Base-by-base conservation (phyloP, 2,797 vertebrate genomes). In the Melanotaenia nigrans region DNA sequence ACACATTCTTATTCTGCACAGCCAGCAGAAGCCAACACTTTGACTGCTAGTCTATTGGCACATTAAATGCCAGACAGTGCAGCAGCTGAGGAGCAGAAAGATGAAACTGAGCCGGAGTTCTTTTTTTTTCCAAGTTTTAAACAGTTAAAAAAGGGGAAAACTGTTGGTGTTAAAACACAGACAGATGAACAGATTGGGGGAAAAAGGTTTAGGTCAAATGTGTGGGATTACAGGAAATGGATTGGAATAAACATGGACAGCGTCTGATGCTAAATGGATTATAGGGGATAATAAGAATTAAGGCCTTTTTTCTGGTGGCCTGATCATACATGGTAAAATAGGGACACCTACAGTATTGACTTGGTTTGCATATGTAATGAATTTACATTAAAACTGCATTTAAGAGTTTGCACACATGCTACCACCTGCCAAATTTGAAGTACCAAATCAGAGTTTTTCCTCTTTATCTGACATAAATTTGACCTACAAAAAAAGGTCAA, bases 231-330 rank as follows among this genome's bases (percentile, higher is more conserved):
- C 38, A 57, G 40, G 25, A 55, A 73, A 14, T 9, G 47, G 53
- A 59, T 54, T 12, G 33, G 56, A 40, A 71, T 49, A 65, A 72
- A 78, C 77, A 77, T 5, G 32, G 65, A 79, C 64, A 68, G 73
- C 51, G 76, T 69, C 63, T 81, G 82, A 54, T 65, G 47, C 49
- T 70, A 81, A 76, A 24, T 70, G 86, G 77, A 86, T 89, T 86
- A 86, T 8, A 16, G 58, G 35, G 42, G 73, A 82, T 82, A 71
- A 78, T 20, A n/a, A 72, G 1, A 12, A 28, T 36, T 40, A 75
- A 4, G 38, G 38, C 45, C 33, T 1, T 47, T 45, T 59, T 58
- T 70, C 71, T 25, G 40, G 25, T 33, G 25, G 22, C 72, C 47
- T 66, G 45, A 40, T 63, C 36, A 28, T 22, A 64, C 49, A 28